Evolutionary conservation across 2,888 invertebrate genomes (phyloP).

Genomic region (Oscheius onirici): DNA sequence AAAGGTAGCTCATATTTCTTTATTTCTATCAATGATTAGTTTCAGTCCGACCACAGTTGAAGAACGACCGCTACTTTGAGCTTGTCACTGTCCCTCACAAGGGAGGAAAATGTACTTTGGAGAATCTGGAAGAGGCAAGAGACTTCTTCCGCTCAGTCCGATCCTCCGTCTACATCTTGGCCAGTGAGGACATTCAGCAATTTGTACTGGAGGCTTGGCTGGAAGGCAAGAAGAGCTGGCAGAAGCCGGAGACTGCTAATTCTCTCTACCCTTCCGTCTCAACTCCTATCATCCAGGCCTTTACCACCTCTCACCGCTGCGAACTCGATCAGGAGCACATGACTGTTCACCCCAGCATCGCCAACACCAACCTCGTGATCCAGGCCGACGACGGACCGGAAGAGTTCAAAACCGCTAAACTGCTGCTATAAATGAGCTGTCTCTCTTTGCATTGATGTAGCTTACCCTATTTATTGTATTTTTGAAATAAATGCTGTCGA

Average conservation of each 20-base stretch:
- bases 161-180: slow-evolving; percentile 24
- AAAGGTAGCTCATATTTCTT: background rate
- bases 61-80: slow-evolving; percentile 28
- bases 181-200: slow-evolving; percentile 26
- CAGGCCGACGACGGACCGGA: slow-evolving; percentile 23
- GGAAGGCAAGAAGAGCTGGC: slow-evolving; percentile 31
- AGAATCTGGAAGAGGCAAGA: slow-evolving; percentile 23
- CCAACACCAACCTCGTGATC: slow-evolving; percentile 16
- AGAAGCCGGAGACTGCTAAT: background rate
- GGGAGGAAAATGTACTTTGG: slow-evolving; percentile 23
- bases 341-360: slow-evolving; percentile 16
- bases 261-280: slow-evolving; percentile 14
- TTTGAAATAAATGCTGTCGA: too few species aligned
- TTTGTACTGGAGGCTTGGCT: slow-evolving; percentile 31
- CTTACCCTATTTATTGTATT: background rate
- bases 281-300: slow-evolving; percentile 23
- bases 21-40: background rate
- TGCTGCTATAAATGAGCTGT: slow-evolving; percentile 12
- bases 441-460: background rate
- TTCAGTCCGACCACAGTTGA: slow-evolving; percentile 25
- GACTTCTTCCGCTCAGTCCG: slow-evolving; percentile 29
- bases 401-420: slow-evolving; percentile 20
- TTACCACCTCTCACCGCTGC: slow-evolving; percentile 4
- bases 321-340: slow-evolving; percentile 18
- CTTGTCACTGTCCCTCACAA: slow-evolving; percentile 32